Evolutionary conservation across 2,113 vertebrate species (phyloP).

Genomic region (Pseudorasbora parva): DNA sequence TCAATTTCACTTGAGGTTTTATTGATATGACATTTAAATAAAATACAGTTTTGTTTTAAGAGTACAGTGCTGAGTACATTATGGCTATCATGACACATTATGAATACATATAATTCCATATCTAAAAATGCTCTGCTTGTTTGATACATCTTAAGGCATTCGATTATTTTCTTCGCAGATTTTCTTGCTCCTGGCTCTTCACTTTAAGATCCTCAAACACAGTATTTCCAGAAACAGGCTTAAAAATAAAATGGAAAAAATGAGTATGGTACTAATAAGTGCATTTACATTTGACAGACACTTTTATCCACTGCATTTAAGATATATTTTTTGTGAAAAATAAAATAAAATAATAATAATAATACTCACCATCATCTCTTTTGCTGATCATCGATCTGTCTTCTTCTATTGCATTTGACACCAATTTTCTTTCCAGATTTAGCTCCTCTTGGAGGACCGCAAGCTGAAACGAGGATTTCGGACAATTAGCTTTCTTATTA

Average conservation of each 20-base stretch:
- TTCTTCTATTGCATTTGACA: conserved; percentile 62
- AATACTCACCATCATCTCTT: conserved; percentile 70
- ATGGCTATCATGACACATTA: conserved; percentile 4
- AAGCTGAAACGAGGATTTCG: conserved; percentile 61
- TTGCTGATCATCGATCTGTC: conserved; percentile 65
- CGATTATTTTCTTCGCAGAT: background rate
- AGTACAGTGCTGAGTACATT: background rate
- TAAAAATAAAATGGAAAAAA: background rate
- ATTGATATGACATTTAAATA: background rate
- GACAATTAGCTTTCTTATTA: background rate
- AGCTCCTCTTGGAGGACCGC: conserved; percentile 66
- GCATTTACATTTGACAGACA: background rate
- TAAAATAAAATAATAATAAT: no score
- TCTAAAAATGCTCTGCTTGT: background rate
- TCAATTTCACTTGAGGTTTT: background rate
- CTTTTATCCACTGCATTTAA: background rate
- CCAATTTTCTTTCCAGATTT: conserved; percentile 68
- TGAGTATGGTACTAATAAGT: background rate
- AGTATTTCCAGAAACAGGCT: conserved; percentile 83
- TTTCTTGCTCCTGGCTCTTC: background rate
- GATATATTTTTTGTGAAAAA: no score
- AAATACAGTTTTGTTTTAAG: background rate
- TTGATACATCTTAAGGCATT: conserved; percentile 65
- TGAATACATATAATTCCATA: conserved; percentile 6
- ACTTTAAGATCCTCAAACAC: conserved; percentile 65